Base-by-base conservation (phyloP, 2,797 vertebrate genomes). In the Coregonus sp. region DNA sequence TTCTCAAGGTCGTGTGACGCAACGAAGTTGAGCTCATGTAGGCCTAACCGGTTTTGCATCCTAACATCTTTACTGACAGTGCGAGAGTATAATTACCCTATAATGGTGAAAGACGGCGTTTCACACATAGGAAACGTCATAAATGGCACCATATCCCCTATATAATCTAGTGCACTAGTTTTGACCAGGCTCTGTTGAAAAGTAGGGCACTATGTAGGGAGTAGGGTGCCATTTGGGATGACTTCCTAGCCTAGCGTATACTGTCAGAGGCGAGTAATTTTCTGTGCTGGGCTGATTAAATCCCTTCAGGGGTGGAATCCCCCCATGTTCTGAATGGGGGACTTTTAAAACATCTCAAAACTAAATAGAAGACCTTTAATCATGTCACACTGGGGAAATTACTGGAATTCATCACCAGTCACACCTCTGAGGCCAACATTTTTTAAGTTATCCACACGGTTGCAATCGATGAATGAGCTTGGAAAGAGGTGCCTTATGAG, bases 1-100 rank as follows among this genome's bases (percentile, higher is more conserved):
- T 29, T 20, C n/a, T 20, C 18, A 71, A 20, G 69, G 20, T 51
- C 47, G 20, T n/a, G 47, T 71, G 70, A 71, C 47, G 70, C 70
- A 51, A 71, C n/a, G 12, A 29, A 51, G 37, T 18, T 40, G 33
- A 47, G 40, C 40, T 47, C 9, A 47, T 47, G 2, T 47, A 47
- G 40, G 40, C 40, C 40, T 71, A 51, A 71, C 70, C 47, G 40
- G 50, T 71, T 52, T 15, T 71, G 20, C 47, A 52, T 29, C 3
- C 35, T 47, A 40, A 69, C 35, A 12, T 47, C 14, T 33, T 37
- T 69, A 37, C 31, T 69, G 31, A 40, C 67, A 14, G 35, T 11
- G 67, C 15, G 67, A 31, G 35, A 47, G 33, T 37, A 69, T 33
- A 25, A 25, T 25, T 25, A 25, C 25, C 25, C 25, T 25, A 25